These are phyloP conservation scores for Morone saxatilis DNA, from an alignment of 2,113 vertebrate species.

Conservation along the genomic window DNA sequence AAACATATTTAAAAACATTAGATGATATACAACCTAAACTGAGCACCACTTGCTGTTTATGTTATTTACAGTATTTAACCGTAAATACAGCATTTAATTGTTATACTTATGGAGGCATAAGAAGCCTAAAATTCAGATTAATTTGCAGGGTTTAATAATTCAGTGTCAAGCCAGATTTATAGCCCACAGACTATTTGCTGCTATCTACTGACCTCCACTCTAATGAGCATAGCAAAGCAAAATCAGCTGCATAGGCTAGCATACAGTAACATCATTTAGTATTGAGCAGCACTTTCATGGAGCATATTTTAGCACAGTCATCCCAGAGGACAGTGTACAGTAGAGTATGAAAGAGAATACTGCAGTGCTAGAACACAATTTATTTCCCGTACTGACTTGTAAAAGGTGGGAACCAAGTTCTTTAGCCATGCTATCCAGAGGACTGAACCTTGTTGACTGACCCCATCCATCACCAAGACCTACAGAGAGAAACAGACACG, in stretches of 20 bases:
- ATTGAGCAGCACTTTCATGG: not conserved
- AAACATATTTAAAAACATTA: too few species aligned
- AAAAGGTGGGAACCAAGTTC: slow-evolving; percentile 95
- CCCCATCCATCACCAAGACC: slow-evolving; percentile 94
- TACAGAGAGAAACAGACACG: slow-evolving; percentile 61
- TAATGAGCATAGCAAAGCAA: not conserved
- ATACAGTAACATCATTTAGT: too few species aligned
- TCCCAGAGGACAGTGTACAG: not conserved
- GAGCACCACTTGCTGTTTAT: not conserved
- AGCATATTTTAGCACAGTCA: not conserved
- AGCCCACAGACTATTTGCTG: not conserved
- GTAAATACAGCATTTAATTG: not conserved
- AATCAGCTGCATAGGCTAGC: not conserved
- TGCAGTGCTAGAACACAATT: not conserved
- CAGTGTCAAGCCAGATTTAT: not conserved
- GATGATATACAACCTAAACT: not conserved
- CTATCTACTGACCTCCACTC: not conserved
- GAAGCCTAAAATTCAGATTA: not conserved
- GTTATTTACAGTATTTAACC: not conserved
- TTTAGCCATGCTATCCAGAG: slow-evolving; percentile 92
- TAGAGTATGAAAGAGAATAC: not conserved
- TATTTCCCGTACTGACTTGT: slow-evolving; percentile 83
- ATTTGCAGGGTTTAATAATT: not conserved
- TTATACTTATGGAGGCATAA: not conserved
- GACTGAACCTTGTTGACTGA: slow-evolving; percentile 85